Evolutionary conservation across 2,797 vertebrate genomes (phyloP), one percentile per base, ranked within the genome.

Genomic region (Vireo griseus): DNA sequence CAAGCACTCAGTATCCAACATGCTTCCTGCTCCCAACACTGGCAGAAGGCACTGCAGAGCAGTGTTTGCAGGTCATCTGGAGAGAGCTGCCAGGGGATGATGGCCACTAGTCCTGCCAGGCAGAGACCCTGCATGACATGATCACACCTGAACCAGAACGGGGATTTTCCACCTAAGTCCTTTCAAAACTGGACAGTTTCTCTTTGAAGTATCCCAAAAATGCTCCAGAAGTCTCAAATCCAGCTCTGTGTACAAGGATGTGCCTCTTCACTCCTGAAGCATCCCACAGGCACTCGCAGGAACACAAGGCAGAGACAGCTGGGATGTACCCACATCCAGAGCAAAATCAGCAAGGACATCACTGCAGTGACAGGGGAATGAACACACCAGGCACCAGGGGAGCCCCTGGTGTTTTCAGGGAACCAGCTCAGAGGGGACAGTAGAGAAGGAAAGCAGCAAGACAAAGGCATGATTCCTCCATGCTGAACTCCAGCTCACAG

Each of bases 201-300:
- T 76, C 9, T 40, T 35, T 29, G 20, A 55, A 62, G 13, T 19
- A 25, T 16, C 47, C 44, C 22, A 17, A 54, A 95, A 50, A 22
- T 1, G 3, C 35, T 50, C 45, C 13, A 31, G 9, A 57, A 62
- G 9, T 35, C 5, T 11, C 68, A 89, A 59, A 39, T 52, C 13
- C 26, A 61, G 31, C 28, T 51, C 48, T 5, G 18, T 6, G 3
- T 28, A n/a, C 52, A 18, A 42, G n/a, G 63, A 65, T 25, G 19
- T 3, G 1, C 29, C 62, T 62, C 11, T 0, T 0, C 31, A 55
- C 15, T 20, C 40, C 68, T 42, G 35, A 35, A 59, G 14, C 39
- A 7, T 31, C 63, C 55, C 58, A 33, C 42, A 39, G n/a, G n/a
- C 16, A 6, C 72, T 61, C 20, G 5, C 0, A 2, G 6, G 50